Evolutionary conservation across 37 sponge, comb jelly and placozoan genomes (phyloP), one percentile per base, ranked within the genome.

Genomic region (Petrosia ficiformis): DNA sequence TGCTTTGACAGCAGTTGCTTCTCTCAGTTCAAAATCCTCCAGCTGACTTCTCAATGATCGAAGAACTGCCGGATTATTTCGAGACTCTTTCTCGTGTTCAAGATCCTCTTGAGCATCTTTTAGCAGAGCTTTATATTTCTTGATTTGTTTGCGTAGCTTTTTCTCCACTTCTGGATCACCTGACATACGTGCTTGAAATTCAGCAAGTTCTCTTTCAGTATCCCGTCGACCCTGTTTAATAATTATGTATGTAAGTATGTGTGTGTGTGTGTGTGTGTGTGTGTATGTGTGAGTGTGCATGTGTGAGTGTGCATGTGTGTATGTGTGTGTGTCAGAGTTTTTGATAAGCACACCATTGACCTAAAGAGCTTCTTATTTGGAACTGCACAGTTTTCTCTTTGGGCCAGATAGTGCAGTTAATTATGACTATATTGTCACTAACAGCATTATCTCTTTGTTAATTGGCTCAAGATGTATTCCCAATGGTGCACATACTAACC

Each of bases 81-180:
- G 65, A 38, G 72, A 58, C 39, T 81, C 83, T 41, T 74, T 77
- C 74, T 77, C 78, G 38, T 79, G 79, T 26, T 89, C 84, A 16
- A 89, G 76, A 70, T 89, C 68, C 38, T 75, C 76, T 34, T 71
- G 75, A 4, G 76, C 57, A 33, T 78, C 78, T 37, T 59, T 31
- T 29, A 83, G 59, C 29, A 74, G 67, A 0, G 40, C 73, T 42
- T 76, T 68, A 34, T 69, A 29, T 67, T 83, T 83, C 84, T 75
- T 75, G 34, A 96, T 57, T 57, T 86, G 68, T 42, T 84, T 93
- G 43, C 76, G 57, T 54, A 96, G 84, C 44, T 87, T 90, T 76
- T 84, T 84, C 76, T 93, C 95, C 42, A 57, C 81, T 57, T 84
- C 96, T 4, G 92, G 76, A 52, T 95, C 93, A 48, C 8, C 14